phyloP scores from a whole-genome alignment of 2,888 invertebrate species.

The Diplazon laetatorius region DNA sequence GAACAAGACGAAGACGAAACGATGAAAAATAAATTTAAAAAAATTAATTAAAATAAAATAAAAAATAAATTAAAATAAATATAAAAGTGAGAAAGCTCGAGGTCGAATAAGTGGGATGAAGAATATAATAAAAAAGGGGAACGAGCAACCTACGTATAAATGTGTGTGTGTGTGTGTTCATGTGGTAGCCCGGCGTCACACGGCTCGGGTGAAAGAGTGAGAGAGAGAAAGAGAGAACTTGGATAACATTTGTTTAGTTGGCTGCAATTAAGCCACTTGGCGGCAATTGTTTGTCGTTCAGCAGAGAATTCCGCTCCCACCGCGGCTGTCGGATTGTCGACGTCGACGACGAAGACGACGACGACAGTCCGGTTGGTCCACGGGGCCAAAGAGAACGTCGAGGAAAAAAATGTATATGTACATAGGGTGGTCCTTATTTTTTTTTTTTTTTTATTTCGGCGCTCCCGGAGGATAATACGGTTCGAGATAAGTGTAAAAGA shows the following conservation, averaged over 20 bases:
- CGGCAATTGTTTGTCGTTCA: conserved; percentile 83
- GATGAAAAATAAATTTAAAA: conserved; percentile 8
- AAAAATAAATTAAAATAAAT: background rate
- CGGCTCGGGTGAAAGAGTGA: conserved; percentile 52
- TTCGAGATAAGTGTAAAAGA: no score
- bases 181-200: no score
- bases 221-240: conserved; percentile 54
- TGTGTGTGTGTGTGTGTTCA: background rate
- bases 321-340: conserved; percentile 58
- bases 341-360: conserved; percentile 47
- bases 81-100: conserved; percentile 62
- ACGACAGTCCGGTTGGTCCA: conserved; percentile 45
- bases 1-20: conserved; percentile 15
- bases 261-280: conserved; percentile 83
- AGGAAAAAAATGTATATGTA: no score
- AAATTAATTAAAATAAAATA: background rate
- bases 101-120: conserved; percentile 47
- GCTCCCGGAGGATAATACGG: no score
- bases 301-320: conserved; percentile 82
- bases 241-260: conserved; percentile 82
- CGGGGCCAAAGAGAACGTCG: conserved; percentile 15
- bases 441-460: no score
- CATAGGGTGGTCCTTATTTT: no score
- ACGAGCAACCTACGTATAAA: conserved; percentile 43
- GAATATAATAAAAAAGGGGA: conserved; percentile 64